Evolutionary conservation across 2,888 invertebrate genomes (phyloP), one percentile per base, ranked within the genome.

Genomic region (Barypeithes pellucidus): DNA sequence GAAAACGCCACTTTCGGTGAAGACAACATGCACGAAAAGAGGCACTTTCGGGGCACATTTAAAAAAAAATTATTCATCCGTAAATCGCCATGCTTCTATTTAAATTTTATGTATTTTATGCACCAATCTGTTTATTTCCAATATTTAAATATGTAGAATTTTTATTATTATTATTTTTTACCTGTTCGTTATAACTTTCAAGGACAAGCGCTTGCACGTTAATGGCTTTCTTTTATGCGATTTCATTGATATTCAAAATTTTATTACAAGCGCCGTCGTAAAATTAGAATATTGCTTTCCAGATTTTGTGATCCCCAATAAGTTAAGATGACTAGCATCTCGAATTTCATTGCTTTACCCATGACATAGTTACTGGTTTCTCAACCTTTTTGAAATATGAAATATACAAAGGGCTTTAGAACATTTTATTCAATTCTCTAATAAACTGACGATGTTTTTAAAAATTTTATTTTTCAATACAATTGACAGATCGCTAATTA

Each of bases 181-280:
- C 43, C 16, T n/a, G 8, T 1, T 50, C n/a, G n/a, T 50, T 22
- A 36, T 57, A 57, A 18, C 18, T 29, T 33, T 57, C 54, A 57
- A 57, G 54, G 54, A 18, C 33, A 8, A 16, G 16, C 18, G 16
- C 11, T 22, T 50, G 50, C 24, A 24, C 5, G 24, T 22, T 33
- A 33, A 57, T 57, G 11, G 54, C 33, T 57, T 57, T 33, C 54
- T 16, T 57, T 57, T 57, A 57, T 57, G 33, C 18, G 8, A n/a
- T 7, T 61, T 24, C 45, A 61, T 61, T 61, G n/a, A 16, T 45
- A 45, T 61, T 61, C 24, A 61, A 61, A 43, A 29, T 61, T 61
- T 61, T 45, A 61, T 61, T 45, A 61, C 61, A 45, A 61, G 61
- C 61, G 61, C 61, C 61, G 43, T 61, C 43, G 45, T 61, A 61